Conservation (phyloP, 2,113 vertebrate genomes). For the Gorilla gorilla region DNA sequence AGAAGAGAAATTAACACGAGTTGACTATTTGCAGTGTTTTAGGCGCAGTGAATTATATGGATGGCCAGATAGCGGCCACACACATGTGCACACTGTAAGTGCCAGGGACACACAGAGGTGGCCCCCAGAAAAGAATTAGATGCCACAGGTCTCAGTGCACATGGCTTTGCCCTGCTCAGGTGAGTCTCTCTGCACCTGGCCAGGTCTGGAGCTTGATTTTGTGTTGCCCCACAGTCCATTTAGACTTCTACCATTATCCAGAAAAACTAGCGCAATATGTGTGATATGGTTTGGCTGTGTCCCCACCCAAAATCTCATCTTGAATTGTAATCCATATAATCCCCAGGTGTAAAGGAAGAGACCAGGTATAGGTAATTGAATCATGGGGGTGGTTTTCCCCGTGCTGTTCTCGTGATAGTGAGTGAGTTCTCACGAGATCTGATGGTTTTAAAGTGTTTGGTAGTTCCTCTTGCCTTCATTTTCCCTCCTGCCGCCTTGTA, state of each 20-base stretch:
- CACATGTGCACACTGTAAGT: fast-evolving
- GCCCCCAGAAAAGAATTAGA: neutral
- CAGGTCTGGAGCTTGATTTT: neutral
- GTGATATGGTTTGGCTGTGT: no score
- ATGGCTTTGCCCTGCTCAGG: neutral
- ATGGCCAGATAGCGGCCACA: neutral
- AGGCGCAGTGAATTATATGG: neutral
- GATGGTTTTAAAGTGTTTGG: no score
- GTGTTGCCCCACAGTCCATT: neutral
- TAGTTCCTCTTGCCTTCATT: no score
- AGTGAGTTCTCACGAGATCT: no score
- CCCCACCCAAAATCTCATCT: no score
- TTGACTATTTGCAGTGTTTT: neutral
- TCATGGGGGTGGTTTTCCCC: no score
- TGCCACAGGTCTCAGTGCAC: neutral
- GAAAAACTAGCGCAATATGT: neutral
- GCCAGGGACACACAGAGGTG: neutral
- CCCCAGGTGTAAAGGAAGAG: no score
- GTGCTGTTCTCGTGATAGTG: no score
- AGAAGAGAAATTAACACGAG: neutral
- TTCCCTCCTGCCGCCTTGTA: no score
- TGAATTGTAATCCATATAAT: no score
- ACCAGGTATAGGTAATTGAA: no score
- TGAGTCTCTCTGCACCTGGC: neutral
- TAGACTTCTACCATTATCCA: neutral